A percentile compares a stretch with the other conserved stretches of the same genome.
Conservation (phyloP, 2,888 invertebrate species). For the Deladenus siricidicola region DNA sequence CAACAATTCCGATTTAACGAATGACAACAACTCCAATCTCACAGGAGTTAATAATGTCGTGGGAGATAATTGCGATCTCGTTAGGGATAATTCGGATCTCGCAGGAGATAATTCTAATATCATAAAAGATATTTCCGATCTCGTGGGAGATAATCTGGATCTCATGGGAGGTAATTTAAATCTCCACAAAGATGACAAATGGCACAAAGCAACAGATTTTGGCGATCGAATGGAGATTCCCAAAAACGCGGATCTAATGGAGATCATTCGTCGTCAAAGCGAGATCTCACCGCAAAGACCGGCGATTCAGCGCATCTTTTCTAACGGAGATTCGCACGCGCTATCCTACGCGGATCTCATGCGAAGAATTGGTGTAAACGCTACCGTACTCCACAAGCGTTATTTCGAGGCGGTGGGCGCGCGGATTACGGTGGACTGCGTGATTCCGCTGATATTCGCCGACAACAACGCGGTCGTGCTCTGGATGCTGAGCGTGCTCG, state of each 20-base stretch:
- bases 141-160: background rate
- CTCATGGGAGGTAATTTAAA: background rate
- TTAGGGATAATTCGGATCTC: background rate
- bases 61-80: too few relatives aligned
- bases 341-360: conserved; percentile 15
- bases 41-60: background rate
- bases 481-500: conserved; percentile 25
- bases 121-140: too few relatives aligned
- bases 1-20: background rate
- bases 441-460: conserved; percentile 20
- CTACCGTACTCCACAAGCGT: conserved; percentile 6
- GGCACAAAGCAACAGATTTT: background rate
- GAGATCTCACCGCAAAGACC: background rate
- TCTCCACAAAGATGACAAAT: background rate
- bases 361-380: background rate
- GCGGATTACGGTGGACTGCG: conserved; percentile 15
- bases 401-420: conserved; percentile 2
- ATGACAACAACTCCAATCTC: background rate
- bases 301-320: background rate
- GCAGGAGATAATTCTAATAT: background rate
- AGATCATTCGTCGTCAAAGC: conserved; percentile 1
- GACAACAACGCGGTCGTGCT: conserved; percentile 14
- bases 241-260: background rate
- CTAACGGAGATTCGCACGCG: background rate
- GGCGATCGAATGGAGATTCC: background rate